Evolutionary conservation across 2,888 invertebrate genomes (phyloP), one percentile per base, ranked within the genome.

Genomic region (Dendrolimus houi): DNA sequence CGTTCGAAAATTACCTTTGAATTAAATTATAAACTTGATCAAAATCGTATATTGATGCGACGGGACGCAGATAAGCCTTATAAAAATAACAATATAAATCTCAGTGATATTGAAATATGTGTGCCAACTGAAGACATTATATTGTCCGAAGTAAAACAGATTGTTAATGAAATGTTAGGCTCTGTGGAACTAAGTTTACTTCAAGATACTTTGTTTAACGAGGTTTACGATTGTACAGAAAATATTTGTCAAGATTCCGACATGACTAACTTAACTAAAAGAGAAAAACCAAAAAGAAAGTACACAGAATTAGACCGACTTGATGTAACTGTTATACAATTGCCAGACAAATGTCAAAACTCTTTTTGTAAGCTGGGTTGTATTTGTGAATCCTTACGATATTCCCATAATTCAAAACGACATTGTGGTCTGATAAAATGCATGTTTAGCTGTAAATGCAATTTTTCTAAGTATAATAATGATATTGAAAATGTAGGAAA

Each of bases 291-390:
- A 52, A 87, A 83, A 74, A 81, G 74, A 62, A 84, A 73, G 68
- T 78, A 72, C 68, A 64, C 73, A 61, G 94, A 94, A 79, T 76
- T 95, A 60, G 88, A 85, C 58, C 87, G 93, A 62, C 85, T 95
- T 52, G 94, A 92, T 79, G 94, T 94, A 9, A 94, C 93, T 60
- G 91, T 94, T 47, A 93, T 95, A 57, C 92, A 92, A 69, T 83
- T 86, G 59, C 74, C 85, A 41, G 79, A 83, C 57, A 71, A 67
- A 14, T 95, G 95, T 70, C 63, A 61, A 0, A 92, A 94, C 65
- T 80, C 85, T 8, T 86, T 77, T 74, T 95, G 95, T 70, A 76
- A 76, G 59, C 76, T 94, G 57, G 95, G 95, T 7, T 95, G 95
- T 72, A 73, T 95, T 52, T 95, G 95, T 70, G 83, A 87, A 56